Evolutionary conservation across 2,888 invertebrate species (phyloP), one percentile per base, ranked within the genome.

Genomic region (Crocallis elinguaria): DNA sequence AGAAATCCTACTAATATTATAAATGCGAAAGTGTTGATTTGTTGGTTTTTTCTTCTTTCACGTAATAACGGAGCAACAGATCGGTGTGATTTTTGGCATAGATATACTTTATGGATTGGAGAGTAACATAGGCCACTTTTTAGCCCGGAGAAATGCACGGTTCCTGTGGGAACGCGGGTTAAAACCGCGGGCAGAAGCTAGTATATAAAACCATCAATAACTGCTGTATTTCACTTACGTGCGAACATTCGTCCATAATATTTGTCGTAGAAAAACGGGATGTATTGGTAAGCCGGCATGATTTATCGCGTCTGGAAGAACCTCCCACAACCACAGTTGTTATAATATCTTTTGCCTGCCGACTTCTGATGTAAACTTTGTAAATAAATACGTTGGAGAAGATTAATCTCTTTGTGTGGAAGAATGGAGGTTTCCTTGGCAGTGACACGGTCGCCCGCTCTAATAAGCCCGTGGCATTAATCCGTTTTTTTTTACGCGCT

Each of bases 371-470:
- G 42, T 23, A 49, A 58, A 57, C 49, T 57, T 51, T 51, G 54
- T 62, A 56, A 61, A 55, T 66, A 57, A 59, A 42, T 44, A 35
- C 42, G 51, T 37, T 30, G 19, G 16, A 8, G 11, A 43, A 63
- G 66, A 69, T 65, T 63, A 66, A 62, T 67, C 61, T 49, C 32
- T 62, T 39, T 45, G 17, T 0, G 39, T 42, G 23, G 33, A 58
- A 57, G 46, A 56, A 56, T 57, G 52, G 58, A 37, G 38, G 54
- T 67, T 62, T 50, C 71, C 67, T 73, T 74, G 75, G 71, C 74
- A 73, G 62, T 75, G 73, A 71, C 73, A 66, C 55, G 57, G 60
- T 60, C 53, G 45, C 43, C 49, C 36, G 55, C 57, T 63, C 64
- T 62, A 63, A 68, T 67, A 62, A 67, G 65, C 62, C 60, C 62